Evolutionary conservation across 2,797 vertebrate genomes (phyloP).

Genomic region (Sandelia bainsii): DNA sequence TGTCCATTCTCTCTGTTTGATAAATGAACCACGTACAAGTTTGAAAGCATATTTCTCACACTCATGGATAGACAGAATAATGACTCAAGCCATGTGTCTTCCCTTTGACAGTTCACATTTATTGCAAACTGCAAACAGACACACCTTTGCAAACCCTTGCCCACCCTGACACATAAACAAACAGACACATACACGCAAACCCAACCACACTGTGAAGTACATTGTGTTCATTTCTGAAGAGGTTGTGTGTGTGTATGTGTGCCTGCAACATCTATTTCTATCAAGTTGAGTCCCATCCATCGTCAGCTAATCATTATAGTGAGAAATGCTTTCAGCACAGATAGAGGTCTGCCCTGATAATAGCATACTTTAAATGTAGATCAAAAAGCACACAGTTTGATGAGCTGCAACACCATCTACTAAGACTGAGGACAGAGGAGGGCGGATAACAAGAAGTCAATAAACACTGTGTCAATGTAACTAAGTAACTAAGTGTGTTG

Average conservation of each 20-base stretch:
- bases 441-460: constrained; percentile 7
- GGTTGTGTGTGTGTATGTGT: not conserved
- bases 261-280: constrained; percentile 38
- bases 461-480: not conserved
- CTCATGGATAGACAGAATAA: constrained; percentile 22
- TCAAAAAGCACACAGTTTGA: constrained; percentile 35
- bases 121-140: constrained; percentile 30
- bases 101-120: constrained; percentile 18
- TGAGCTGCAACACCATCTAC: constrained; percentile 34
- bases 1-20: not conserved
- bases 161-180: constrained; percentile 10
- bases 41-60: constrained; percentile 22
- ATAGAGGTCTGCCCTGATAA: constrained; percentile 55
- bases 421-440: constrained; percentile 8
- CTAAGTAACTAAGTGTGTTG: too few species aligned
- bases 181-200: constrained; percentile 6
- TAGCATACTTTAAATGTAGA: constrained; percentile 54
- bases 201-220: constrained; percentile 1
- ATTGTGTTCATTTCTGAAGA: constrained; percentile 41
- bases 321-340: constrained; percentile 58
- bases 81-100: constrained; percentile 3
- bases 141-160: constrained; percentile 9
- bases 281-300: constrained; percentile 60
- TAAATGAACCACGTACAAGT: not conserved
- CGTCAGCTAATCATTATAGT: constrained; percentile 60